Base-by-base conservation (phyloP, 2,797 vertebrate genomes). In the Arctocebus calabarensis region DNA sequence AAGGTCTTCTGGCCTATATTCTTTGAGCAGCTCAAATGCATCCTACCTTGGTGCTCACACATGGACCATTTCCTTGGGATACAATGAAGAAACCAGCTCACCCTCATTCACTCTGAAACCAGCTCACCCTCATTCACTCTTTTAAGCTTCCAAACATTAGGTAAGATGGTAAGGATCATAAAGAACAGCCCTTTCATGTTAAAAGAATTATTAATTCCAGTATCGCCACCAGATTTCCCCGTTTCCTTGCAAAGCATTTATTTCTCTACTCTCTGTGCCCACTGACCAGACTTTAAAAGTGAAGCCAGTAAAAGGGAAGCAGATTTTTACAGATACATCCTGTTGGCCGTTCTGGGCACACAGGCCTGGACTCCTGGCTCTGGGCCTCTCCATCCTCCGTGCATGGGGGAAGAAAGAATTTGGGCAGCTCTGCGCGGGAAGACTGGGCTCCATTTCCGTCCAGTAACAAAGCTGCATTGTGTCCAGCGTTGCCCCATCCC, bases 181-280 rank as follows among this genome's bases (percentile, higher is more conserved):
- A 94, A 96, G 20, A 92, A 19, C 25, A 73, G 75, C 40, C 88
- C 95, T 97, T 96, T 98, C 66, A 97, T 92, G 73, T 94, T 34
- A 14, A 91, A 96, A 96, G 91, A 95, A 77, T 91, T 92, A 95
- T 91, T 94, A 91, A 77, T 92, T 96, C 78, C 86, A 85, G 70
- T 55, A 88, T 74, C 43, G 12, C 71, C 83, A 84, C 91, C 95
- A 98, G 79, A 97, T 96, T 97, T 95, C 92, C 90, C 81, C 7
- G 7, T 92, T 90, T 74, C 88, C 66, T 59, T 88, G 94, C 55
- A 97, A 95, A 97, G 95, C 17, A 85, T 57, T 93, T 97, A 94
- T 81, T 98, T 92, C 59, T 91, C 55, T 40, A 77, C 19, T 90
- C n/a, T 94, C 16, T 45, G 34, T 86, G 48, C 94, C 96, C 5